Evolutionary conservation across 2,113 vertebrate genomes (phyloP), one percentile per base, ranked within the genome.

Genomic region (Triplophysa dalaica): DNA sequence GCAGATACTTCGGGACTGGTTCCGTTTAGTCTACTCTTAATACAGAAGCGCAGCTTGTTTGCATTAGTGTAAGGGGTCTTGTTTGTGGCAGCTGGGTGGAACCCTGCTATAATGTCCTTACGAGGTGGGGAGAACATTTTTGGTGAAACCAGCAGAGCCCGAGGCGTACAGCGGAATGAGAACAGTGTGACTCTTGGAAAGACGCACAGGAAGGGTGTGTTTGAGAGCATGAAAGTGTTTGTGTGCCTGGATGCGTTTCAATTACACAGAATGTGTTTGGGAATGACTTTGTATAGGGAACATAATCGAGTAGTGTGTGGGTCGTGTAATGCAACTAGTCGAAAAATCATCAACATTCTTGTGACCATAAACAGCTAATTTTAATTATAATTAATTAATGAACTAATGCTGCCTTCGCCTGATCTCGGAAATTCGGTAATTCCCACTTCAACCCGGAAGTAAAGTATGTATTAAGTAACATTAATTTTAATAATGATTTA

Each of bases 31-130:
- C 22, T 69, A 74, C 29, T 74, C 13, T 33, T 38, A 74, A 73
- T 24, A 73, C 70, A 17, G 70, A 56, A 63, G 73, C 73, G 24
- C 73, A 63, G 41, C 73, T 63, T 75, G 58, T 14, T n/a, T 29
- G 73, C 73, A 63, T 75, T 75, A 63, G 22, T 63, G 73, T 50
- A n/a, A 29, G 54, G 38, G 70, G 70, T 74, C 54, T 74, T 60
- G 52, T 74, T 75, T 63, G 73, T 75, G 73, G 73, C 60, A 75
- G 60, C 60, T 63, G 73, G 73, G 73, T 50, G 73, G 43, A 50
- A 50, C 41, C 60, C 73, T 75, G 17, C 56, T 9, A 24, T 63
- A 48, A 19, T 10, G 17, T 33, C 73, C 60, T 62, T 75, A 50
- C 7, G 17, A 63, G 22, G 58, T 63, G 73, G 58, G 73, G 41